Evolutionary conservation across 2,888 invertebrate genomes (phyloP), one percentile per base, ranked within the genome.

Genomic region (Rotaria socialis): DNA sequence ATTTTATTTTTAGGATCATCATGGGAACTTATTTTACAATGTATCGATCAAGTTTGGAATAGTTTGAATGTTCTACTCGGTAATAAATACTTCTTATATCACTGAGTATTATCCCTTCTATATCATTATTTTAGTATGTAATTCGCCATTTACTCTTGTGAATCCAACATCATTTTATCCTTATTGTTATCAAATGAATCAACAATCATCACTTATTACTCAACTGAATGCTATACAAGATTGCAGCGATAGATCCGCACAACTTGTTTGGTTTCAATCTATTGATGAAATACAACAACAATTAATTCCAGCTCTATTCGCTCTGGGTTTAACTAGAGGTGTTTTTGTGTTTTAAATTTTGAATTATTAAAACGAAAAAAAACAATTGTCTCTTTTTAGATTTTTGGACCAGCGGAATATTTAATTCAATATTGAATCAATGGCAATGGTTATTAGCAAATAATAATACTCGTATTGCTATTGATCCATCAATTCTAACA

Each of bases 11-110:
- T 14, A 80, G 80, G 80, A n/a, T 10, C 80, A 80, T 47, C 80
- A n/a, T 80, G 80, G 80, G 80, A 43, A n/a, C 24, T n/a, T 43
- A 80, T 80, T n/a, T 22, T 35, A 47, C 47, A 80, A 47, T 80
- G 80, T 80, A n/a, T 80, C 11, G 80, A 80, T 47, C 80, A 80
- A 80, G 80, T 80, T 80, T 80, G 80, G 80, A 80, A 80, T 47
- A 80, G 80, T 80, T 43, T 80, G 11, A 80, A 80, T 80, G 47
- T 47, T 11, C 5, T 80, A 24, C 80, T 80, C 14, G 47, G 80
- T 80, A 80, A 47, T 47, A 47, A 47, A 47, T 47, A 47, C 7
- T 47, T 11, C 7, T 47, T 47, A 47, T 47, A 47, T 47, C 8
- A 47, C 0, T 47, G 11, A 11, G 11, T 47, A 11, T 47, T 47